A percentile compares a stretch with the other conserved stretches of the same genome.
Conservation (phyloP, 2,888 invertebrate genomes). For the Acleris emargana region DNA sequence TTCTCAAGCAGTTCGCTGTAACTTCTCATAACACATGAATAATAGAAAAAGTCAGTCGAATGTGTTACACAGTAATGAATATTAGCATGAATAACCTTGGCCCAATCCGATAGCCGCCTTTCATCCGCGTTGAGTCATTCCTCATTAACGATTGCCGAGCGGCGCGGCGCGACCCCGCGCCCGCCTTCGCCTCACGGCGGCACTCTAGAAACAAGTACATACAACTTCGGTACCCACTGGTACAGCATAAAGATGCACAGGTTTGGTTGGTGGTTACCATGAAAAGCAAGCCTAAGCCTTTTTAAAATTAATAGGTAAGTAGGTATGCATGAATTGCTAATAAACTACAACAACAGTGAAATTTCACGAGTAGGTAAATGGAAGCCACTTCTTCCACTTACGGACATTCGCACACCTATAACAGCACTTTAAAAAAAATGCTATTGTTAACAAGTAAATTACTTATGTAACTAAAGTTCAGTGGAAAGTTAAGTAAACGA, state of each 20-base stretch:
- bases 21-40: background rate
- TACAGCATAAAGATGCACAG: no score
- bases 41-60: conserved; percentile 27
- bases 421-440: conserved; percentile 11
- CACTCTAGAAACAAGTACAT: background rate
- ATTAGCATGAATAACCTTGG: conserved; percentile 34
- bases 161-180: background rate
- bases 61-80: conserved; percentile 21
- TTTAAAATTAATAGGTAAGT: no score
- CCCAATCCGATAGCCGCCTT: conserved; percentile 33
- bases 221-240: background rate
- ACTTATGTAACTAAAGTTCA: conserved; percentile 16
- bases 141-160: conserved; percentile 29
- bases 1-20: no score
- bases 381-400: no score
- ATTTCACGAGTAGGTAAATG: no score
- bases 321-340: no score
- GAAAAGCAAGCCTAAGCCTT: no score
- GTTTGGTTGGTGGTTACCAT: no score
- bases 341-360: no score
- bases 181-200: no score
- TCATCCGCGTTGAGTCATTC: conserved; percentile 35
- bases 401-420: no score
- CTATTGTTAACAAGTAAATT: conserved; percentile 1
- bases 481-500: conserved; percentile 8